Conservation (phyloP, 1,140 invertebrate species). For the Pseudomyrmex gracilis region DNA sequence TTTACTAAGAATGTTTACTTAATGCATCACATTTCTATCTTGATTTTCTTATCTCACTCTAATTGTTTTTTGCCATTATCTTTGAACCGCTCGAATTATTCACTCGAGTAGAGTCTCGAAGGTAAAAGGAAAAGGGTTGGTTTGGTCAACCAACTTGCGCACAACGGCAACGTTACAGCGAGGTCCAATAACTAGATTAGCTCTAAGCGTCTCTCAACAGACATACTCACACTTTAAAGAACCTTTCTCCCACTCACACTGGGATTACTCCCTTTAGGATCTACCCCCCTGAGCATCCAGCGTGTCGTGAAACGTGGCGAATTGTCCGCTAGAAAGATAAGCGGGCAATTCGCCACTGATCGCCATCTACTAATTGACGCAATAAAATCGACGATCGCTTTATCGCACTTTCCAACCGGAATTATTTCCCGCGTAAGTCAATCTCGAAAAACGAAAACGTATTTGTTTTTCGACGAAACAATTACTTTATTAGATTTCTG, state of each 20-base stretch:
- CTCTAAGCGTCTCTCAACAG: conserved; percentile 59
- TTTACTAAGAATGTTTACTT: not conserved
- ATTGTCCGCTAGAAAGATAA: conserved; percentile 61
- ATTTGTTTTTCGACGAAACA: not conserved
- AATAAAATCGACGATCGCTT: conserved; percentile 61
- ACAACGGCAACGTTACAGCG: conserved; percentile 35
- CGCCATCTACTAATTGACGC: conserved; percentile 68
- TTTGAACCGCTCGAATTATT: not conserved
- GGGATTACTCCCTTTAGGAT: conserved; percentile 51
- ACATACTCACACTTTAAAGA: conserved; percentile 47
- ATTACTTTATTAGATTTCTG: not conserved
- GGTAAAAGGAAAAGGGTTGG: conserved; percentile 23
- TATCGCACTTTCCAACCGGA: conserved; percentile 4
- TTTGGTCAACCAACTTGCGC: conserved; percentile 48
- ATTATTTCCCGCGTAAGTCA: conserved; percentile 17
- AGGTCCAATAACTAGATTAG: conserved; percentile 73
- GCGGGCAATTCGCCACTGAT: conserved; percentile 40
- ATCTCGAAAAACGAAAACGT: not conserved
- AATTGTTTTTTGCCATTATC: conserved; percentile 20
- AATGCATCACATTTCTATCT: conserved; percentile 23
- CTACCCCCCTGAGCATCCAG: conserved; percentile 12
- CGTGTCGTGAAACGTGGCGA: conserved; percentile 66
- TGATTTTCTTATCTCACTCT: not conserved
- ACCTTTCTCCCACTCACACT: conserved; percentile 29
- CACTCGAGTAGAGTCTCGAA: conserved; percentile 20